These are phyloP conservation scores for Triplophysa yarkandensis DNA, from an alignment of 2,797 vertebrate species.

Conservation along the genomic window DNA sequence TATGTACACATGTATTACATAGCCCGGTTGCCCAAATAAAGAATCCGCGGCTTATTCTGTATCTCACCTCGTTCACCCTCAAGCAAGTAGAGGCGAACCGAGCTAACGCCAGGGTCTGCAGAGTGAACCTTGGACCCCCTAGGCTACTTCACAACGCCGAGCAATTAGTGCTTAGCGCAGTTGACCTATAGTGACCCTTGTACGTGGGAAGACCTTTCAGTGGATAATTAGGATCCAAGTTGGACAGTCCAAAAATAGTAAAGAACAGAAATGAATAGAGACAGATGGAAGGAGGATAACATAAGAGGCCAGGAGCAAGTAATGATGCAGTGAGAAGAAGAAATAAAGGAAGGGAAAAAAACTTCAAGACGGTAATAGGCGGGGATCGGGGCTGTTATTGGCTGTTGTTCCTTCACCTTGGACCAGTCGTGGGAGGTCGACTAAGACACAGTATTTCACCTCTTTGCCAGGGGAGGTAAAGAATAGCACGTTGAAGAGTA, in stretches of 20 bases:
- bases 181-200: constrained; percentile 71
- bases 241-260: constrained; percentile 61
- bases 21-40: constrained; percentile 37
- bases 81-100: constrained; percentile 43
- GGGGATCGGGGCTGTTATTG: constrained; percentile 22
- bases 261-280: constrained; percentile 54
- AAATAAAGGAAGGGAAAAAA: background rate
- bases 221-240: constrained; percentile 76
- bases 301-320: background rate
- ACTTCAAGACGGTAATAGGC: constrained; percentile 4
- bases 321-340: background rate
- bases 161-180: constrained; percentile 74
- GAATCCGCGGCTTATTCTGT: constrained; percentile 16
- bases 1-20: constrained; percentile 62
- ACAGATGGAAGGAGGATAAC: constrained; percentile 21
- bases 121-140: constrained; percentile 51
- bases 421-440: constrained; percentile 1
- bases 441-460: constrained; percentile 34
- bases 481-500: background rate
- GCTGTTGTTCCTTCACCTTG: constrained; percentile 27
- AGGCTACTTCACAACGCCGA: constrained; percentile 63
- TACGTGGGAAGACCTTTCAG: constrained; percentile 54
- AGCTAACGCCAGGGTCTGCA: constrained; percentile 57
- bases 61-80: constrained; percentile 47
- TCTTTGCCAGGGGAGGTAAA: constrained; percentile 22